Evolutionary conservation across 2,888 invertebrate species (phyloP).

Genomic region (Drosophila sordidula): DNA sequence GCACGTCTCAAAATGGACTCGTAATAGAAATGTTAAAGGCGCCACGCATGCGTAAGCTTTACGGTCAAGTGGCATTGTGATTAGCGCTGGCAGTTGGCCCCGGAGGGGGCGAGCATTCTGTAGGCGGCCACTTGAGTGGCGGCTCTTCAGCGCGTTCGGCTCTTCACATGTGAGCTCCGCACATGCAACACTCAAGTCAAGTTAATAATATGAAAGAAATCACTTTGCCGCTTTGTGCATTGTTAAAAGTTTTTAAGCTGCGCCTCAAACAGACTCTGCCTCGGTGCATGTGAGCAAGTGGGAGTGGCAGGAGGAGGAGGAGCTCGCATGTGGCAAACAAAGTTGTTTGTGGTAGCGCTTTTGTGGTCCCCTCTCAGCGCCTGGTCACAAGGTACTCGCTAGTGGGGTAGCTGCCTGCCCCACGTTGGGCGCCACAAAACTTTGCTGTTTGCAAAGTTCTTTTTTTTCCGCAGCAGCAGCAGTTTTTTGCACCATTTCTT

Average conservation of each 20-base stretch:
- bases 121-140: slow-evolving; percentile 27
- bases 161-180: slow-evolving; percentile 42
- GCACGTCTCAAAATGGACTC: slow-evolving; percentile 10
- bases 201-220: slow-evolving; percentile 82
- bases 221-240: slow-evolving; percentile 82
- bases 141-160: slow-evolving; percentile 32
- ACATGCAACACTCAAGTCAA: slow-evolving; percentile 72
- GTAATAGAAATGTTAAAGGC: slow-evolving; percentile 37
- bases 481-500: slow-evolving; percentile 38
- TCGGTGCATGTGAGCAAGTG: slow-evolving; percentile 32
- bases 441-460: slow-evolving; percentile 75
- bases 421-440: slow-evolving; percentile 63
- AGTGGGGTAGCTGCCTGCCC: slow-evolving; percentile 14
- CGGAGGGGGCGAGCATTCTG: not conserved
- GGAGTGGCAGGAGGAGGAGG: not conserved
- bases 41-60: slow-evolving; percentile 71
- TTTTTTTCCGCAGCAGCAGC: slow-evolving; percentile 21
- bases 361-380: slow-evolving; percentile 50
- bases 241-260: slow-evolving; percentile 82
- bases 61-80: slow-evolving; percentile 67
- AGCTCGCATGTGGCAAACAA: slow-evolving; percentile 73
- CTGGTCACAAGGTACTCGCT: slow-evolving; percentile 43
- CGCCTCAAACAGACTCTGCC: slow-evolving; percentile 71
- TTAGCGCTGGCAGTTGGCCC: slow-evolving; percentile 16
- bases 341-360: slow-evolving; percentile 80